A percentile compares a stretch with the other conserved stretches of the same genome.
phyloP scores from a whole-genome alignment of 2,113 vertebrate species.

The Ameiurus melas region DNA sequence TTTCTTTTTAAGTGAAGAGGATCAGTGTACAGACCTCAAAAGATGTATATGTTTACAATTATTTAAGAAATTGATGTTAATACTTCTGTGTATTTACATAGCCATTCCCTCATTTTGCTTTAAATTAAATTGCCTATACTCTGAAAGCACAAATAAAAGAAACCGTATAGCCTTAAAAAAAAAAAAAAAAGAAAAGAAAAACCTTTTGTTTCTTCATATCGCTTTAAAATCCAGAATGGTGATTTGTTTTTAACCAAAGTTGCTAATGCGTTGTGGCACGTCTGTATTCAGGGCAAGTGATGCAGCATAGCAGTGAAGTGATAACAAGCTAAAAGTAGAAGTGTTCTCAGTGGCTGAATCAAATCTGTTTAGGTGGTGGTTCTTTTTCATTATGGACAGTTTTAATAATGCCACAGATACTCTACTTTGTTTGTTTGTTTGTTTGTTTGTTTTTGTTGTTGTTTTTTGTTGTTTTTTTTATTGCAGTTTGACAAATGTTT shows the following conservation, averaged over 20 bases:
- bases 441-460: not conserved
- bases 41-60: conserved; percentile 99
- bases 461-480: not conserved
- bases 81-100: conserved; percentile 92
- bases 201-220: conserved; percentile 29
- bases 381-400: conserved; percentile 34
- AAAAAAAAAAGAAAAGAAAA: not conserved
- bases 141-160: conserved; percentile 74
- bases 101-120: conserved; percentile 80
- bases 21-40: conserved; percentile 90
- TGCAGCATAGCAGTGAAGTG: conserved; percentile 14
- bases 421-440: not conserved
- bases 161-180: conserved; percentile 76
- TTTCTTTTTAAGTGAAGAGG: conserved; percentile 72
- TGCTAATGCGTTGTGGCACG: conserved; percentile 5
- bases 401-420: conserved; percentile 28
- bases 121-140: conserved; percentile 71
- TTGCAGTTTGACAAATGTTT: conserved; percentile 23
- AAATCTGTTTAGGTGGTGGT: conserved; percentile 40
- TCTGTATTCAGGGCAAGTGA: not conserved
- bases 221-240: conserved; percentile 22
- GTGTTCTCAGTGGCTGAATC: conserved; percentile 6
- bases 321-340: not conserved
- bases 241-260: conserved; percentile 49
- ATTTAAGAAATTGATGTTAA: conserved; percentile 98